A percentile compares a stretch with the other conserved stretches of the same genome.
Evolutionary conservation across 2,113 vertebrate genomes (phyloP).

Genomic region (Notiomystis cincta): DNA sequence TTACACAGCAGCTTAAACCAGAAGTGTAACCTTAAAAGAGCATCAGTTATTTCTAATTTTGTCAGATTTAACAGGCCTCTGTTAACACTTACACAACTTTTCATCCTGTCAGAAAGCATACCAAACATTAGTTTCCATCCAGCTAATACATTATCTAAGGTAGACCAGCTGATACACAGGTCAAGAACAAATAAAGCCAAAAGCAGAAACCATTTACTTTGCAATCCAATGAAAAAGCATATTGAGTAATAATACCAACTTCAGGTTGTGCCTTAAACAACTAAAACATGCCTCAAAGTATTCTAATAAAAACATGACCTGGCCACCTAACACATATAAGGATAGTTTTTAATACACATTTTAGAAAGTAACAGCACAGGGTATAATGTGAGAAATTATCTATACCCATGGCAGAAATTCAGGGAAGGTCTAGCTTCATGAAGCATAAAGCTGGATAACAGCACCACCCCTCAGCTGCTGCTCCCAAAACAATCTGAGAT

Average conservation of each 20-base stretch:
- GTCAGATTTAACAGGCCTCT: neutral
- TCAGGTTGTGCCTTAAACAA: neutral
- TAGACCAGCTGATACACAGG: neutral
- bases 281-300: neutral
- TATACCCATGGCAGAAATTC: neutral
- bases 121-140: neutral
- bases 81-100: neutral
- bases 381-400: neutral
- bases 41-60: neutral
- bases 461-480: neutral
- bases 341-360: neutral
- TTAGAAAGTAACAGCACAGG: neutral
- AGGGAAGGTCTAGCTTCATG: neutral
- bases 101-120: neutral
- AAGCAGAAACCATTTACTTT: neutral
- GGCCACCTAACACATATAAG: neutral
- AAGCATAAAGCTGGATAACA: neutral
- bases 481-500: neutral
- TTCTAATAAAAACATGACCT: neutral
- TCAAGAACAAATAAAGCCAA: neutral
- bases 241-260: neutral
- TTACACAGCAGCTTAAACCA: neutral
- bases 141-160: neutral
- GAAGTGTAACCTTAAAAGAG: neutral
- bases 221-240: neutral